Conservation (phyloP, 2,113 vertebrate species). For the Tragelaphus imberbis region DNA sequence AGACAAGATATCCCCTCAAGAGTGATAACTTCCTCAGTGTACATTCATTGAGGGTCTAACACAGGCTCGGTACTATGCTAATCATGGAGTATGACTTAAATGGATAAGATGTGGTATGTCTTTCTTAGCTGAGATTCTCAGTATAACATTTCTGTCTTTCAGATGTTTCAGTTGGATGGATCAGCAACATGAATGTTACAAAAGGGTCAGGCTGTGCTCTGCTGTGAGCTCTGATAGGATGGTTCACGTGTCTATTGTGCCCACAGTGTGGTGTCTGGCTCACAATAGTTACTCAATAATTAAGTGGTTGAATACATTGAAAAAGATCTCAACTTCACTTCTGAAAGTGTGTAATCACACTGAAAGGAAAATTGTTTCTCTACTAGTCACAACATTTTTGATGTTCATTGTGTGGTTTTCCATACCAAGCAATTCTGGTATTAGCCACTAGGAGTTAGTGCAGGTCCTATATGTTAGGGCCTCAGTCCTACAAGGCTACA, state of each 20-base stretch:
- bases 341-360: neutral
- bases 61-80: neutral
- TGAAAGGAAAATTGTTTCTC: neutral
- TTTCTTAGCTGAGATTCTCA: neutral
- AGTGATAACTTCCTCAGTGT: neutral
- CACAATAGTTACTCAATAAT: neutral
- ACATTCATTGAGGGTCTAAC: neutral
- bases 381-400: neutral
- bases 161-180: neutral
- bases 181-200: neutral
- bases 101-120: neutral
- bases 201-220: neutral
- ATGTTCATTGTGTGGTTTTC: neutral
- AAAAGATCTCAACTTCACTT: neutral
- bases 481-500: neutral
- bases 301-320: neutral
- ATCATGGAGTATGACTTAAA: neutral
- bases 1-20: neutral
- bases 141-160: neutral
- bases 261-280: neutral
- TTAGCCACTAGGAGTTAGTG: neutral
- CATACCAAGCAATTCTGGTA: neutral
- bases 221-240: neutral
- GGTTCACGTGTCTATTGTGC: neutral
- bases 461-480: neutral